Evolutionary conservation across 1,140 invertebrate species (phyloP).

Genomic region (Macrobrachium rosenbergii): DNA sequence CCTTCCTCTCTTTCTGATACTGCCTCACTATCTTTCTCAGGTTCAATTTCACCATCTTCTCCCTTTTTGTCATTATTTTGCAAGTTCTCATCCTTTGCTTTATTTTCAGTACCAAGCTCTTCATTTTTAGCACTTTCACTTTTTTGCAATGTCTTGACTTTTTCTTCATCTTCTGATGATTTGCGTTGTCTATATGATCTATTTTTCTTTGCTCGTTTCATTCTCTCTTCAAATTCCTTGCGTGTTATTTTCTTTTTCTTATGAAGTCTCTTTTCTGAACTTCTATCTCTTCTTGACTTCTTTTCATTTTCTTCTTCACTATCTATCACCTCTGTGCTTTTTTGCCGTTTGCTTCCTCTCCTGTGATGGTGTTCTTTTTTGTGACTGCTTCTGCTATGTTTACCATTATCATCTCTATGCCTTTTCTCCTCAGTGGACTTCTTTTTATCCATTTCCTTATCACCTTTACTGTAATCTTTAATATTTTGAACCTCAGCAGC

Average conservation of each 20-base stretch:
- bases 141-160: background rate
- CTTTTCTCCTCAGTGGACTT: slow-evolving; percentile 18
- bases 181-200: slow-evolving; percentile 62
- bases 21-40: background rate
- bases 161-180: slow-evolving; percentile 64
- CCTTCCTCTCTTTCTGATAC: slow-evolving; percentile 28
- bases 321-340: slow-evolving; percentile 9
- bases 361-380: too few species aligned
- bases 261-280: slow-evolving; percentile 67
- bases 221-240: slow-evolving; percentile 65
- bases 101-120: slow-evolving; percentile 8
- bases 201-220: slow-evolving; percentile 63
- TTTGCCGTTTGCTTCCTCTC: background rate
- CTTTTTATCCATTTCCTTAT: slow-evolving; percentile 15
- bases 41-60: slow-evolving; percentile 10
- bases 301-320: slow-evolving; percentile 37
- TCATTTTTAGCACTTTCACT: background rate
- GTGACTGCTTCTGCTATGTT: background rate
- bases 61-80: slow-evolving; percentile 28
- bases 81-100: background rate
- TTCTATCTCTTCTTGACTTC: slow-evolving; percentile 4
- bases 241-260: slow-evolving; percentile 65
- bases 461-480: slow-evolving; percentile 6
- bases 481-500: background rate
- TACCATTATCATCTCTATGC: slow-evolving; percentile 18